Percentiles rank a stretch among this genome's conserved stretches.
phyloP scores from a whole-genome alignment of 2,888 invertebrate species.

The Drosophila percnosoma region DNA sequence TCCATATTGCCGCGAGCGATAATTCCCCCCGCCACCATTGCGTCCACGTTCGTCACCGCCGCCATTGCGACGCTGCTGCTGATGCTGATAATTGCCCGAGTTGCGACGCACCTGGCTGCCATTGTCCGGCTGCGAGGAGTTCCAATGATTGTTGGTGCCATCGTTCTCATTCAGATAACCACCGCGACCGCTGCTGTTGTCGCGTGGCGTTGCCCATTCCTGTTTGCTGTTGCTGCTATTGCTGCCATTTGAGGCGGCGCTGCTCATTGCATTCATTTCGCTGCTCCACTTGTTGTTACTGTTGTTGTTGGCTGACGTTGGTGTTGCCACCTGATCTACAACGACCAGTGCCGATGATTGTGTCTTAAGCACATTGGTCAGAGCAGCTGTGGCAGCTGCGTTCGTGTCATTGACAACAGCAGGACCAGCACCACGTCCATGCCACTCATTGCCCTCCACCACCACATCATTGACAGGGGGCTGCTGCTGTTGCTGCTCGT shows the following conservation, averaged over 20 bases:
- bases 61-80: conserved; percentile 60
- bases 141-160: conserved; percentile 65
- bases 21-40: conserved; percentile 64
- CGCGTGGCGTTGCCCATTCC: conserved; percentile 67
- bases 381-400: conserved; percentile 67
- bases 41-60: conserved; percentile 69
- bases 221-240: conserved; percentile 64
- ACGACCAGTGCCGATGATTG: conserved; percentile 45
- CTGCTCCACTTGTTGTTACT: conserved; percentile 79
- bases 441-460: conserved; percentile 67
- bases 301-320: conserved; percentile 56
- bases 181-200: conserved; percentile 59
- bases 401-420: conserved; percentile 52
- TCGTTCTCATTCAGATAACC: conserved; percentile 49
- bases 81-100: conserved; percentile 66
- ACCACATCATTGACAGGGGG: conserved; percentile 38
- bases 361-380: conserved; percentile 71
- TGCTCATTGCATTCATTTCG: conserved; percentile 78
- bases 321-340: conserved; percentile 13
- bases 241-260: conserved; percentile 62
- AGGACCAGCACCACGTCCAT: conserved; percentile 41
- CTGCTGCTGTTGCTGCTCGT: conserved; percentile 41
- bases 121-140: conserved; percentile 57
- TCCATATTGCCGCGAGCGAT: conserved; percentile 75
- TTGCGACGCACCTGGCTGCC: conserved; percentile 72